Base-by-base conservation (phyloP, 2,797 vertebrate species). In the Coracias cyanogaster region DNA sequence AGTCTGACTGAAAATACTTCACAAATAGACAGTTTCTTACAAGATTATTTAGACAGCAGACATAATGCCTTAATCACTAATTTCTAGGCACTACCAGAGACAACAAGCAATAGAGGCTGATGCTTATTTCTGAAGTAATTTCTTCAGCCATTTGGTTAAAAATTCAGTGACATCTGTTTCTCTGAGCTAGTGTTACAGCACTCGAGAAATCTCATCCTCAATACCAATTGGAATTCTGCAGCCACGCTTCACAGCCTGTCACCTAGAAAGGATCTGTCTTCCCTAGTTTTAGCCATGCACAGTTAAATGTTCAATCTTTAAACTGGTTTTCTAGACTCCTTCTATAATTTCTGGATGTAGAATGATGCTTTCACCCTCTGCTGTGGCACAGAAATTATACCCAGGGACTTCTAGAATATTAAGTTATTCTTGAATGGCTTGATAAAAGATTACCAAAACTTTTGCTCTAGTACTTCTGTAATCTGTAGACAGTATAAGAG, bases 151-250 rank as follows among this genome's bases (percentile, higher is more conserved):
- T 88, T 88, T 80, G 4, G 8, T 55, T 70, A 72, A 58, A 66
- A 55, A 65, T 72, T 10, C 54, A 24, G 15, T n/a, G 17, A 6
- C 16, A 51, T 61, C 28, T 87, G 9, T 70, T 33, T 71, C 35
- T 71, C 64, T 82, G 43, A 48, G 45, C 8, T 33, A 43, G 28
- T 62, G 39, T 57, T 87, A 31, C 7, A 82, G 24, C 22, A 26
- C 28, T 35, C 74, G 21, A 64, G 94, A 95, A 83, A 82, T 54
- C 45, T 86, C 29, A 18, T 91, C 82, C 29, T 80, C 64, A 48
- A 21, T 37, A 76, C 10, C 62, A 52, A 20, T 20, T 71, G 5
- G 20, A 80, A 8, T 91, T 79, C 51, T 73, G 48, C 54, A 87
- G 43, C 24, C 46, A 65, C 16, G 8, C 2, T 73, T 87, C 60